Evolutionary conservation across 2,888 invertebrate genomes (phyloP).

Genomic region (Selenia dentaria): DNA sequence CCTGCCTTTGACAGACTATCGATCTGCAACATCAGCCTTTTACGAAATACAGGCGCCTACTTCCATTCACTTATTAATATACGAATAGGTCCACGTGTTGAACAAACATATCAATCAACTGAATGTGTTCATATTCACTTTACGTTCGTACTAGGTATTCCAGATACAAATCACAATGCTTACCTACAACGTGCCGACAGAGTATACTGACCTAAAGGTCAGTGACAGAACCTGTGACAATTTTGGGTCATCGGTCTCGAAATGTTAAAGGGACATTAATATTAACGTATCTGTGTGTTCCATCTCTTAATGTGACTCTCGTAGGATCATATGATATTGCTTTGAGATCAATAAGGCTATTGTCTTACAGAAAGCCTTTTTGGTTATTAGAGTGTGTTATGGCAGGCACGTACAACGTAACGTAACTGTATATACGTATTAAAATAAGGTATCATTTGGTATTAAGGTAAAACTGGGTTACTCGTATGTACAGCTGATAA

Average conservation of each 20-base stretch:
- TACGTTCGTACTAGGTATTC: slow-evolving; percentile 5
- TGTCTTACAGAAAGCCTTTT: too few relatives aligned
- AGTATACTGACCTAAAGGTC: slow-evolving; percentile 10
- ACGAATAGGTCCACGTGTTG: slow-evolving; percentile 1
- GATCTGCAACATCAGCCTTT: slow-evolving; percentile 32
- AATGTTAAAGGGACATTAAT: too few relatives aligned
- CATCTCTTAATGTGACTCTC: too few relatives aligned
- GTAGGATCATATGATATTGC: too few relatives aligned
- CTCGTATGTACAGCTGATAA: too few relatives aligned
- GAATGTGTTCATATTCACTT: slow-evolving; percentile 16
- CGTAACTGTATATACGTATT: too few relatives aligned
- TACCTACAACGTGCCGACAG: slow-evolving; percentile 2
- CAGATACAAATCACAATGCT: neutral
- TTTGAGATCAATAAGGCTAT: too few relatives aligned
- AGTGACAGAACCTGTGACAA: slow-evolving; percentile 1
- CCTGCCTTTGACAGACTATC: slow-evolving; percentile 48
- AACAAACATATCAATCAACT: slow-evolving; percentile 12
- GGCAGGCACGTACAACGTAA: too few relatives aligned
- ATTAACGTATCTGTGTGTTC: too few relatives aligned
- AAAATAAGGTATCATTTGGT: too few relatives aligned
- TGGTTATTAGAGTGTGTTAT: too few relatives aligned
- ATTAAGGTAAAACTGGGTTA: too few relatives aligned
- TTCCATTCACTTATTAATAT: slow-evolving; percentile 7
- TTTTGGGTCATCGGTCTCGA: neutral
- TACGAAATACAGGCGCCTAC: neutral